Evolutionary conservation across 2,888 invertebrate genomes (phyloP), one percentile per base, ranked within the genome.

Genomic region (Villa cingulata): DNA sequence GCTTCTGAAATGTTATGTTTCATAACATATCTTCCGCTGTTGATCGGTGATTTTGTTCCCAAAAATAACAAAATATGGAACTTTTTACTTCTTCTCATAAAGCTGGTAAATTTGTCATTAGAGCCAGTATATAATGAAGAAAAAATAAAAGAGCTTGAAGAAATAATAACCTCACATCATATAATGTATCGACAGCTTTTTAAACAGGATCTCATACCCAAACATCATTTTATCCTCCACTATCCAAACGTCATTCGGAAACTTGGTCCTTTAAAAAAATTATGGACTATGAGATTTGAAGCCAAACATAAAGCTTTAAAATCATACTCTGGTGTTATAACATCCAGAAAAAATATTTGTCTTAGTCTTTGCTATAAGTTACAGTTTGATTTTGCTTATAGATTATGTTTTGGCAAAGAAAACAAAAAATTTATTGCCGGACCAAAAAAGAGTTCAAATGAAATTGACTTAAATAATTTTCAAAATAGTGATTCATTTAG

Each of bases 171-270:
- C n/a, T 49, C 51, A 38, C 55, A 56, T 39, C 48, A 56, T 44
- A 37, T n/a, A 18, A 18, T 54, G 29, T 52, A 52, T 39, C 36
- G 42, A 15, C 9, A 48, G 27, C 12, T 53, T 18, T 53, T 53
- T 27, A 45, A 46, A 20, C 41, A 46, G 16, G 32, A 44, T 32
- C 45, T 57, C 12, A 53, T 51, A 41, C 52, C 53, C 12, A 57
- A 57, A 51, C 51, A 52, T 37, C 55, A 56, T 46, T 50, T 55
- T 19, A 19, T 56, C n/a, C 17, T 52, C 5, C 54, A 56, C 47
- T 55, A 55, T 51, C 52, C 53, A 14, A 23, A 34, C 17, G 39
- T 56, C 18, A 53, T 56, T 41, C 37, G 37, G 20, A 43, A 54
- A 37, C 29, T 53, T 23, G 57, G 55, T 6, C 54, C 55, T 7